Percentiles rank a stretch among this genome's conserved stretches.
phyloP scores from a whole-genome alignment of 2,888 invertebrate genomes.

The Parnassius glacialis region DNA sequence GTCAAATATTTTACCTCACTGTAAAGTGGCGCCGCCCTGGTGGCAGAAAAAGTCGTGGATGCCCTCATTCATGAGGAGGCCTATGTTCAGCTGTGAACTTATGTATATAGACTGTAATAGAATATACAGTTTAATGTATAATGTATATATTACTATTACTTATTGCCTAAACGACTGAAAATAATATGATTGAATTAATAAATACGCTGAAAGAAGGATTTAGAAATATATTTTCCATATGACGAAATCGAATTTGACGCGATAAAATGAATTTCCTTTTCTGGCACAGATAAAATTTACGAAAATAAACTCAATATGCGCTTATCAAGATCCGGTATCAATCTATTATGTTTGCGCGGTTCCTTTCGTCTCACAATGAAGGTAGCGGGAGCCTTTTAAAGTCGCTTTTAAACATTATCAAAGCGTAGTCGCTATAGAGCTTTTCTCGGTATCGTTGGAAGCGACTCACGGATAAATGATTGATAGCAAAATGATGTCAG shows the following conservation, averaged over 20 bases:
- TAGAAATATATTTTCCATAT: slow-evolving; percentile 27
- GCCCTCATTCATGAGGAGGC: no score
- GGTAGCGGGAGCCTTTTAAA: slow-evolving; percentile 60
- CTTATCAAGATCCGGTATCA: slow-evolving; percentile 65
- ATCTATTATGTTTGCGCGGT: slow-evolving; percentile 71
- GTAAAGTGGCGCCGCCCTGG: no score
- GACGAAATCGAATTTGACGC: slow-evolving; percentile 28
- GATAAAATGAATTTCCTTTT: slow-evolving; percentile 36
- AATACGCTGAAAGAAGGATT: slow-evolving; percentile 7
- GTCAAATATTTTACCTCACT: no score
- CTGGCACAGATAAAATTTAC: slow-evolving; percentile 42
- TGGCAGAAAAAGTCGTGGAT: no score
- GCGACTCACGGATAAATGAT: slow-evolving; percentile 73
- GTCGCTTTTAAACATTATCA: slow-evolving; percentile 73
- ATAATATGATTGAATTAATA: no score
- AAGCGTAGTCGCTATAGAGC: slow-evolving; percentile 70
- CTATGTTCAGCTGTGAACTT: no score
- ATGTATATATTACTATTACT: no score
- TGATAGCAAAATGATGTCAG: slow-evolving; percentile 60
- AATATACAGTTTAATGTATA: no score
- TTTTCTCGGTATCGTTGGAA: slow-evolving; percentile 67
- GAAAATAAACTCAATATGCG: slow-evolving; percentile 59
- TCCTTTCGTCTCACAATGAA: slow-evolving; percentile 56
- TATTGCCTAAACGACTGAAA: no score
- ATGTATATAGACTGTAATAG: no score